These are phyloP conservation scores for Lampris incognitus DNA, from an alignment of 2,113 vertebrate genomes.

Conservation along the genomic window DNA sequence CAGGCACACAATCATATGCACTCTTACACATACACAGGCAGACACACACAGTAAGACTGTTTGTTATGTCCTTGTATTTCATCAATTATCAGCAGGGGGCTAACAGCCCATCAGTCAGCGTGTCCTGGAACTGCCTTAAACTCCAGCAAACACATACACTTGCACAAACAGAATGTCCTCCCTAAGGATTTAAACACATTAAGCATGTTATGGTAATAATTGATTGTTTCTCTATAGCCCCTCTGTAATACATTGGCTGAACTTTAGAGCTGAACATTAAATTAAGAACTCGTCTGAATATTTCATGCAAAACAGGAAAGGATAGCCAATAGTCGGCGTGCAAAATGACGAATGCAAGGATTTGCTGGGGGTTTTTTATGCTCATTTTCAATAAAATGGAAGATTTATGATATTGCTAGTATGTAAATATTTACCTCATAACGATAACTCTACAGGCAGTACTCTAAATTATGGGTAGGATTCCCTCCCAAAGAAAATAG, in stretches of 20 bases:
- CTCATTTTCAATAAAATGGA: not conserved
- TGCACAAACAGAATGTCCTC: conserved; percentile 26
- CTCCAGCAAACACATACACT: conserved; percentile 5
- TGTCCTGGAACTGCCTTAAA: conserved; percentile 69
- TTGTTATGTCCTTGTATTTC: conserved; percentile 50
- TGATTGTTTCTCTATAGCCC: conserved; percentile 47
- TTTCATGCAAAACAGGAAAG: conserved; percentile 34
- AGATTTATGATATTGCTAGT: not conserved
- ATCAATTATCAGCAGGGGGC: conserved; percentile 48
- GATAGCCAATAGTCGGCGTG: conserved; percentile 37
- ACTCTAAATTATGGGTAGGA: too few relatives aligned
- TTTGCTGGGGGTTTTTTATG: conserved; percentile 12
- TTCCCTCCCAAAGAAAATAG: too few relatives aligned
- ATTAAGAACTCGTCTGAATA: conserved; percentile 59
- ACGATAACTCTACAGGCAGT: too few relatives aligned
- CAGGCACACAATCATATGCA: not conserved
- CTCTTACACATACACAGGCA: conserved; percentile 18
- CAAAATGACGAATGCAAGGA: conserved; percentile 19
- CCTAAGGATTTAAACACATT: conserved; percentile 37
- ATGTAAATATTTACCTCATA: too few relatives aligned
- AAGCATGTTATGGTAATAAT: conserved; percentile 34
- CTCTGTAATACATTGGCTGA: conserved; percentile 44
- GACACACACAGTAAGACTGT: conserved; percentile 1
- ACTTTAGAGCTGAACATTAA: conserved; percentile 34
- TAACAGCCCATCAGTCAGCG: conserved; percentile 60